Conservation (phyloP, 2,797 vertebrate species). For the Avahi laniger region DNA sequence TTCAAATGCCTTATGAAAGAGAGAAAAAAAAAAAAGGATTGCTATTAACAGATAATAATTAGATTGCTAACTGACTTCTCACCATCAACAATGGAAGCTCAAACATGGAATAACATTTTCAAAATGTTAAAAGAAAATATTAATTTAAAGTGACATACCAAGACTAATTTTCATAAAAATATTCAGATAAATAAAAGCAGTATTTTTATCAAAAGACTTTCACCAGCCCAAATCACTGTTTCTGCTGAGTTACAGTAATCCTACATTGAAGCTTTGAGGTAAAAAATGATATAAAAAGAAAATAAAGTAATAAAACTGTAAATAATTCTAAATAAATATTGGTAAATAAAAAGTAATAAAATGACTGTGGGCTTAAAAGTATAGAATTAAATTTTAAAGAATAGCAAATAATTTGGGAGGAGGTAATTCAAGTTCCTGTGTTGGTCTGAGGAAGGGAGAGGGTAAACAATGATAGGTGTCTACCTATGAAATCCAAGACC, state of each 20-base stretch:
- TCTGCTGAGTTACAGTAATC: neutral
- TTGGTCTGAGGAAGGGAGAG: neutral
- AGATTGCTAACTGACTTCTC: neutral
- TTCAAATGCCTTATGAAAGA: neutral
- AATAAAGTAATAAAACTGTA: neutral
- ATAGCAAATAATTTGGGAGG: neutral
- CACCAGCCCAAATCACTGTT: neutral
- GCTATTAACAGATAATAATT: neutral
- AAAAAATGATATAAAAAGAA: neutral
- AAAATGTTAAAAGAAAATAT: neutral
- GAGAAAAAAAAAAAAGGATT: neutral
- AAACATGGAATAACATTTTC: neutral
- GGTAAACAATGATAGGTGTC: neutral
- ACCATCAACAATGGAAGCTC: neutral
- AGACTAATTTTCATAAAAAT: neutral
- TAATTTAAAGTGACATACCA: neutral
- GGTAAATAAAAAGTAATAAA: neutral
- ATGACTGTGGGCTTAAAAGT: neutral
- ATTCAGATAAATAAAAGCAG: neutral
- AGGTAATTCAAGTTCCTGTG: neutral
- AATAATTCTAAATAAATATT: neutral
- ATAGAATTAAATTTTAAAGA: neutral
- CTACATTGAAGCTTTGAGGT: neutral
- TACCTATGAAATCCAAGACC: neutral
- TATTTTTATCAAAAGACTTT: neutral